phyloP scores from a whole-genome alignment of 2,113 vertebrate genomes.

The Cynoglossus semilaevis region DNA sequence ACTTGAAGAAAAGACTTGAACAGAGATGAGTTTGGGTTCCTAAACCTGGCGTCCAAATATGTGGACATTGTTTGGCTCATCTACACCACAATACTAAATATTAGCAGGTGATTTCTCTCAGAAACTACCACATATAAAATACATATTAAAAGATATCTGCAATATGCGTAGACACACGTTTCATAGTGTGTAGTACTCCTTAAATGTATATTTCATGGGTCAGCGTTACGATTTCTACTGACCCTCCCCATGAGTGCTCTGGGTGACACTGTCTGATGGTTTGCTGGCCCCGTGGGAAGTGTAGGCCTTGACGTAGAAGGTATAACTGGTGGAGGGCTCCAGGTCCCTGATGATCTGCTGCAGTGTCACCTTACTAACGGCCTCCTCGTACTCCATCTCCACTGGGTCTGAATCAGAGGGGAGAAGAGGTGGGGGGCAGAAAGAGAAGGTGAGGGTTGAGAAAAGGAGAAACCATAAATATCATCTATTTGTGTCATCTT shows the following conservation, averaged over 20 bases:
- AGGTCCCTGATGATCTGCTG: conserved; percentile 92
- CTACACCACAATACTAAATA: background rate
- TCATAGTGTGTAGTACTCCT: too few species aligned
- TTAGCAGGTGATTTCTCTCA: too few species aligned
- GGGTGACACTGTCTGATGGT: conserved; percentile 80
- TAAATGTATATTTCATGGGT: too few species aligned
- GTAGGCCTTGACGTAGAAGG: conserved; percentile 97
- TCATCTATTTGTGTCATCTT: conserved; percentile 37
- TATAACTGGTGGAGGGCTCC: conserved; percentile 93
- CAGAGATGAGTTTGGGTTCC: too few species aligned
- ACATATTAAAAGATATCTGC: too few species aligned
- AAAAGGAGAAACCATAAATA: conserved; percentile 42
- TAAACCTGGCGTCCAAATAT: too few species aligned
- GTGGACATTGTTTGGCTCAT: too few species aligned
- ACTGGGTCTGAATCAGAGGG: conserved; percentile 77
- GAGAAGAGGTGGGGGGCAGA: background rate
- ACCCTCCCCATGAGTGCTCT: conserved; percentile 94
- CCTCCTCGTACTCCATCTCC: conserved; percentile 96
- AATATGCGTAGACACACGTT: too few species aligned
- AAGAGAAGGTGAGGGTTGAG: background rate
- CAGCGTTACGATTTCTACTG: conserved; percentile 48
- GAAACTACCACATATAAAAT: too few species aligned
- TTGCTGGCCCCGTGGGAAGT: conserved; percentile 94
- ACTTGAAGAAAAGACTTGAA: too few species aligned
- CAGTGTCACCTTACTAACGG: conserved; percentile 92